Percentiles rank a stretch among this genome's conserved stretches.
These are phyloP conservation scores for Dinocampus coccinellae DNA, from an alignment of 2,888 invertebrate species.

Conservation along the genomic window DNA sequence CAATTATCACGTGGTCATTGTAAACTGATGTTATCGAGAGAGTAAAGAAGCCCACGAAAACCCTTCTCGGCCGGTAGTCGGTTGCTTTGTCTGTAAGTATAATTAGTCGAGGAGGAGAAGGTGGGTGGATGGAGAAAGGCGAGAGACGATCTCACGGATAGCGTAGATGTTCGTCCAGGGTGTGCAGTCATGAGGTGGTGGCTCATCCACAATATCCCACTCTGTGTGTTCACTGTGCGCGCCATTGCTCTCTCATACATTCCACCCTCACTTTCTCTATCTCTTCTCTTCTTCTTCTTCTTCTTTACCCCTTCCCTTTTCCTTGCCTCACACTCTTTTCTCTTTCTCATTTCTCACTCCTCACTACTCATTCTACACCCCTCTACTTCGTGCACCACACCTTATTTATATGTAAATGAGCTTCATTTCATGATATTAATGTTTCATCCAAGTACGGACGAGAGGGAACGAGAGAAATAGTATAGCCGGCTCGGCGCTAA, in stretches of 20 bases:
- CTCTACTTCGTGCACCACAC: conserved; percentile 66
- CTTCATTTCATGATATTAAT: conserved; percentile 91
- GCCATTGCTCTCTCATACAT: conserved; percentile 38
- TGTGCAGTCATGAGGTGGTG: conserved; percentile 29
- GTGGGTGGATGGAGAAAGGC: conserved; percentile 38
- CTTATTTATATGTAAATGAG: conserved; percentile 93
- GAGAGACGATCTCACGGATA: conserved; percentile 33
- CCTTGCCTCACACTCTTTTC: too few species aligned
- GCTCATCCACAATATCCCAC: conserved; percentile 56
- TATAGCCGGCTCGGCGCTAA: background rate
- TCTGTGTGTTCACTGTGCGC: conserved; percentile 49
- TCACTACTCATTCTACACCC: conserved; percentile 54
- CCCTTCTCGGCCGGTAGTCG: conserved; percentile 43
- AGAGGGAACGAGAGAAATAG: background rate
- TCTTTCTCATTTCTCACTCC: conserved; percentile 46
- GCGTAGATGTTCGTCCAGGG: conserved; percentile 11
- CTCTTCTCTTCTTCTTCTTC: conserved; percentile 50
- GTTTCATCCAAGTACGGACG: conserved; percentile 69
- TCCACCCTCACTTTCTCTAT: conserved; percentile 53
- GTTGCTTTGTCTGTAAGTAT: conserved; percentile 69
- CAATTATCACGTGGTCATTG: conserved; percentile 68
- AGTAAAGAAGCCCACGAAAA: conserved; percentile 40
- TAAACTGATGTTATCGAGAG: conserved; percentile 65
- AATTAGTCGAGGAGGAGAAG: conserved; percentile 64
- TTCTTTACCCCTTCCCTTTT: conserved; percentile 31